phyloP scores from a whole-genome alignment of 92 coral and sea anemone species.

The Heteractis magnifica region DNA sequence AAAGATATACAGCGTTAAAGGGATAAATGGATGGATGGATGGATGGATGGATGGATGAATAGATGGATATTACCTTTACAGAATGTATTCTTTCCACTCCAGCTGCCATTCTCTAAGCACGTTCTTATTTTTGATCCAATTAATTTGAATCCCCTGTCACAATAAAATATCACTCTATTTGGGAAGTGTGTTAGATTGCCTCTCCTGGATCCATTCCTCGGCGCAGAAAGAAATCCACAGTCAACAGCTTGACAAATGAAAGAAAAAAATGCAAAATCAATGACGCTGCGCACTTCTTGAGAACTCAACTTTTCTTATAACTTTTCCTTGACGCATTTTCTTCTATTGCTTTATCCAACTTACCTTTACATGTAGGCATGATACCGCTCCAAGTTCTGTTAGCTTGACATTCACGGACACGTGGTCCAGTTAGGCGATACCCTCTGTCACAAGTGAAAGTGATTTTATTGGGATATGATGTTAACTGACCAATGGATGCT shows the following conservation, averaged over 20 bases:
- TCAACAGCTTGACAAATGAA: slow-evolving; percentile 8
- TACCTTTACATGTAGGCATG: slow-evolving; percentile 38
- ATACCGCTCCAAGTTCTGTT: slow-evolving; percentile 48
- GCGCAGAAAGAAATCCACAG: slow-evolving; percentile 13
- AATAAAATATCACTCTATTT: slow-evolving; percentile 1
- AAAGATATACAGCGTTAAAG: too few relatives aligned
- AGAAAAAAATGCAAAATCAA: not conserved
- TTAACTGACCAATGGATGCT: slow-evolving; percentile 7
- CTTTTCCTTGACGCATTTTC: too few relatives aligned
- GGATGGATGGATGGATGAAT: not conserved
- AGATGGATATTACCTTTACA: slow-evolving; percentile 24
- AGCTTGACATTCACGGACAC: slow-evolving; percentile 35
- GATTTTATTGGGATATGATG: slow-evolving; percentile 36
- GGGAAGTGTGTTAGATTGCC: slow-evolving; percentile 14
- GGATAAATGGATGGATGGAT: not conserved
- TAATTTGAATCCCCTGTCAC: slow-evolving; percentile 6
- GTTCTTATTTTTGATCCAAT: not conserved
- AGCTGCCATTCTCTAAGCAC: slow-evolving; percentile 23
- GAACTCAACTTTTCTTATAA: too few relatives aligned
- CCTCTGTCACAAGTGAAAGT: slow-evolving; percentile 46
- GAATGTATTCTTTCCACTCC: slow-evolving; percentile 18
- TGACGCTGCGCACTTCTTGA: not conserved
- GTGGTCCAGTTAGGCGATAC: slow-evolving; percentile 35
- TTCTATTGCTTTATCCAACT: not conserved
- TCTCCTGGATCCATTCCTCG: slow-evolving; percentile 13